phyloP scores from a whole-genome alignment of 1,140 invertebrate genomes.

The Pseudomyrmex concolor region DNA sequence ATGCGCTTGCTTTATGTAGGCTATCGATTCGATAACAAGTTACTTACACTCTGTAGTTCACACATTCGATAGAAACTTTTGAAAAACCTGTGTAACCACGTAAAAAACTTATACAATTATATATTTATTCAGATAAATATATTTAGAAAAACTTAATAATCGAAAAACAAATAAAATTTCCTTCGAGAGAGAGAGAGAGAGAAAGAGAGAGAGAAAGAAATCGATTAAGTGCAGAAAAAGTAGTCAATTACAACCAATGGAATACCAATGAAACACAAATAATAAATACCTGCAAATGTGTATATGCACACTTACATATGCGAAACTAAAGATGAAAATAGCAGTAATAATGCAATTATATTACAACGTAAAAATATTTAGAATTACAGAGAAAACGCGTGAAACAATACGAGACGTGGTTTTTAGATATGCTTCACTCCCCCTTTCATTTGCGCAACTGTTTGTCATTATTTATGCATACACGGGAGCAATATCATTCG shows the following conservation, averaged over 20 bases:
- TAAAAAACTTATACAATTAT: neutral
- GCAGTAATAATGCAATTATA: too few relatives aligned
- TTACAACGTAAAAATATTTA: too few relatives aligned
- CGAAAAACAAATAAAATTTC: too few relatives aligned
- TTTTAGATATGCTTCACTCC: neutral
- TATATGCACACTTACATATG: too few relatives aligned
- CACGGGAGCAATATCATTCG: neutral
- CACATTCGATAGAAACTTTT: neutral
- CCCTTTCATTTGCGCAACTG: too few relatives aligned
- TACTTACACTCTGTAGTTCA: slow-evolving; percentile 27
- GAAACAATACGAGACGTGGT: neutral
- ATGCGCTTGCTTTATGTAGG: slow-evolving; percentile 39
- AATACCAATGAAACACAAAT: too few relatives aligned
- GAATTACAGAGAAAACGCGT: too few relatives aligned
- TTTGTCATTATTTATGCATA: slow-evolving; percentile 18
- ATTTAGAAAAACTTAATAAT: too few relatives aligned
- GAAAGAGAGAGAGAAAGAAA: too few relatives aligned
- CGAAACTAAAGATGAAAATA: too few relatives aligned
- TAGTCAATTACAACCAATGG: neutral
- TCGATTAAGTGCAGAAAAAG: neutral
- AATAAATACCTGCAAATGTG: too few relatives aligned
- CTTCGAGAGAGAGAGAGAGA: too few relatives aligned
- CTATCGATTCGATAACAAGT: slow-evolving; percentile 41
- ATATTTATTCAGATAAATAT: neutral
- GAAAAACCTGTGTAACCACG: neutral